Percentiles rank a stretch among this genome's conserved stretches.
phyloP scores from a whole-genome alignment of 2,113 vertebrate species.

The Barnardius zonarius region DNA sequence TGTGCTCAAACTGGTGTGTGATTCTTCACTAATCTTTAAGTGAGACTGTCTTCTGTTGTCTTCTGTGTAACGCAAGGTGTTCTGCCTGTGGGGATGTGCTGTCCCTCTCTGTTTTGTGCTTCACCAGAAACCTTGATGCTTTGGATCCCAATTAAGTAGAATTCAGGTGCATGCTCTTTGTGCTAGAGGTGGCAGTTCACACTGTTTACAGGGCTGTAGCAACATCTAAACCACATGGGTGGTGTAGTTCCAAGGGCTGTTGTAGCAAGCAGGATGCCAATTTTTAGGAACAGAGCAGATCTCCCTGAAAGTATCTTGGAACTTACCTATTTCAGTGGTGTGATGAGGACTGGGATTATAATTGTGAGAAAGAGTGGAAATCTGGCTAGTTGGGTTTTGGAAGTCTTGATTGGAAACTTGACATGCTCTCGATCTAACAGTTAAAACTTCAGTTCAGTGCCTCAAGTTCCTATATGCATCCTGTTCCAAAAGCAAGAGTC shows the following conservation, averaged over 20 bases:
- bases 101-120: background rate
- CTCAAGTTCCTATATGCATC: accelerated
- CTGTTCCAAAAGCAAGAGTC: background rate
- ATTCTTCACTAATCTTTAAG: background rate
- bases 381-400: background rate
- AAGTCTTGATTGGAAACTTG: background rate
- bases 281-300: background rate
- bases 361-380: background rate
- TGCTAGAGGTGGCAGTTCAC: background rate
- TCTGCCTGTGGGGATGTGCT: background rate
- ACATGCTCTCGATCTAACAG: background rate
- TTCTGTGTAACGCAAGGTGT: background rate
- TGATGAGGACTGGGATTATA: background rate
- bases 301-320: background rate
- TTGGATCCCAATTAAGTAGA: background rate
- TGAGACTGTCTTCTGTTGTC: background rate
- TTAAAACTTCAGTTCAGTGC: accelerated
- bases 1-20: background rate
- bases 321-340: background rate
- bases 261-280: background rate
- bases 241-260: background rate
- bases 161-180: background rate
- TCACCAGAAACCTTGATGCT: background rate
- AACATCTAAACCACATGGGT: accelerated
- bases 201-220: background rate